These are phyloP conservation scores for Drosophila yakuba DNA, from an alignment of 1,140 invertebrate genomes.

Conservation along the genomic window DNA sequence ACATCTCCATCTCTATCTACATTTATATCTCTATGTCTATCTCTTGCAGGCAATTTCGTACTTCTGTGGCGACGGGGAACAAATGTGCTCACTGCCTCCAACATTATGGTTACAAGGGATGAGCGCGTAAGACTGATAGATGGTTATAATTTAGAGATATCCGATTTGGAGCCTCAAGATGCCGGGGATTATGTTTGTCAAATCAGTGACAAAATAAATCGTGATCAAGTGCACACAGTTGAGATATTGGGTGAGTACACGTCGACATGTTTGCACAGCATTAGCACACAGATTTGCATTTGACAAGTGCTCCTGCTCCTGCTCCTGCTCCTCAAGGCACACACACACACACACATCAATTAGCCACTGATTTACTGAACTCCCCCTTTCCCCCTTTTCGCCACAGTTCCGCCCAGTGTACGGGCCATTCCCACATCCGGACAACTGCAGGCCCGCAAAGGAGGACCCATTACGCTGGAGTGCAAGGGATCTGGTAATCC, in stretches of 20 bases:
- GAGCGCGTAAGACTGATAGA: slow-evolving; percentile 88
- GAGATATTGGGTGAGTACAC: slow-evolving; percentile 84
- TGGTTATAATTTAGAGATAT: slow-evolving; percentile 89
- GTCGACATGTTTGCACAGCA: slow-evolving; percentile 43
- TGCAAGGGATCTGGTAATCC: slow-evolving; percentile 89
- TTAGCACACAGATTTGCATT: slow-evolving; percentile 41
- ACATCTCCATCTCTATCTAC: not conserved
- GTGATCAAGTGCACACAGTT: slow-evolving; percentile 86
- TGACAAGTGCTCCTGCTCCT: slow-evolving; percentile 22
- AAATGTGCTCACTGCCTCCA: slow-evolving; percentile 88
- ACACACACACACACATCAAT: slow-evolving; percentile 27
- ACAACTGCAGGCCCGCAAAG: slow-evolving; percentile 87
- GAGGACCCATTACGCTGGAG: slow-evolving; percentile 88
- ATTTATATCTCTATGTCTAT: slow-evolving; percentile 7
- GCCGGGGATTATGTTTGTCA: slow-evolving; percentile 88
- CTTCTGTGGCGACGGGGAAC: slow-evolving; percentile 88
- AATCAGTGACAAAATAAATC: slow-evolving; percentile 88
- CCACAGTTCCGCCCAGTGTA: slow-evolving; percentile 87
- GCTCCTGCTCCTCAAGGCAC: not conserved
- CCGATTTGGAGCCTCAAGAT: slow-evolving; percentile 86
- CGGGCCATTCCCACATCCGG: slow-evolving; percentile 87
- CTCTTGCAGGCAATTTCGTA: slow-evolving; percentile 86
- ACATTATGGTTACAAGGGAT: slow-evolving; percentile 89
- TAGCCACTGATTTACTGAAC: slow-evolving; percentile 43
- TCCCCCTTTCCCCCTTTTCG: not conserved